Evolutionary conservation across 2,113 vertebrate species (phyloP).

Genomic region (Lophochroa leadbeateri): DNA sequence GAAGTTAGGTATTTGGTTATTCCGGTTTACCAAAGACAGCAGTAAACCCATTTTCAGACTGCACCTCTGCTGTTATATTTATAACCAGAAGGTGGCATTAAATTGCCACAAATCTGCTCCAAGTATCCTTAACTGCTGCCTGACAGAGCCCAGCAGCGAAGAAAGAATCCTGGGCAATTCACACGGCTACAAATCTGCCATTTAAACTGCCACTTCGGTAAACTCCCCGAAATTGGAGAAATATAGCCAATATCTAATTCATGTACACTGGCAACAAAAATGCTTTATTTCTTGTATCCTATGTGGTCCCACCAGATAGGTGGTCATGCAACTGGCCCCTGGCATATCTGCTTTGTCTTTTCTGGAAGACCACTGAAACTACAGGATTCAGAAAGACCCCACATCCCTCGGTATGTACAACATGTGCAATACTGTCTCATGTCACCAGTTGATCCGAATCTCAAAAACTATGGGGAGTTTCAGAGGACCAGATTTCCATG

Average conservation of each 20-base stretch:
- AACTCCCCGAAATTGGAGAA: background rate
- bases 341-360: background rate
- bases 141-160: background rate
- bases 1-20: background rate
- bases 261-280: background rate
- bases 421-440: accelerated
- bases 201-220: background rate
- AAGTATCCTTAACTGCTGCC: background rate
- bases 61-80: background rate
- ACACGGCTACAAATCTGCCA: accelerated
- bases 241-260: background rate
- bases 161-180: background rate
- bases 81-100: slow-evolving; percentile 51
- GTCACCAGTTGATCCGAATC: background rate
- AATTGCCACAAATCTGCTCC: background rate
- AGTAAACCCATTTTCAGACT: background rate
- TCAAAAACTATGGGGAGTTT: background rate
- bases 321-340: background rate
- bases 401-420: accelerated
- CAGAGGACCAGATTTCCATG: background rate
- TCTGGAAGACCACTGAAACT: background rate
- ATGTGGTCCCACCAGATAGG: background rate
- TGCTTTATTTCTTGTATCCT: background rate
- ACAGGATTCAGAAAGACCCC: background rate
- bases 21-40: background rate